Evolutionary conservation across 2,888 invertebrate species (phyloP).

Genomic region (Orthonevra nobilis): DNA sequence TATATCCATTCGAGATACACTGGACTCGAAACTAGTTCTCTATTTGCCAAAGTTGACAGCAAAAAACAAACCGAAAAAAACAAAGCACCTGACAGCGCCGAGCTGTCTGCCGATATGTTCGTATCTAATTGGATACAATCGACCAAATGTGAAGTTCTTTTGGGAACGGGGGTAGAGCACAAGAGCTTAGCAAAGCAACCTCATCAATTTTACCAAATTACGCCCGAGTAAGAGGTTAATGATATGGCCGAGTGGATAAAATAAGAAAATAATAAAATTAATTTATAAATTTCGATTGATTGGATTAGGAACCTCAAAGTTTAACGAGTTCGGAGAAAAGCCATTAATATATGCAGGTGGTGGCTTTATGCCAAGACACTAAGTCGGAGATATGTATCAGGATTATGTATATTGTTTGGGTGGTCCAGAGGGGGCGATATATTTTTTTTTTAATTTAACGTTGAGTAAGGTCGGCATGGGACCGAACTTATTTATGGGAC

Average conservation of each 20-base stretch:
- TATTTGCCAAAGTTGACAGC: background rate
- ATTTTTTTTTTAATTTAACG: background rate
- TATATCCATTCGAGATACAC: no score
- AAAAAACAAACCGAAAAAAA: background rate
- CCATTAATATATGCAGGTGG: constrained; percentile 1
- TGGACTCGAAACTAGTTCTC: background rate
- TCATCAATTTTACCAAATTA: constrained; percentile 1
- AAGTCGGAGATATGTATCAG: background rate
- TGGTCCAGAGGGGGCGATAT: background rate
- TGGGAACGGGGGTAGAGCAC: background rate
- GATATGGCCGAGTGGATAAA: background rate
- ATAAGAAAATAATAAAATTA: background rate
- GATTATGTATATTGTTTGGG: background rate
- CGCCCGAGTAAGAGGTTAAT: background rate
- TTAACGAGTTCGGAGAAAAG: constrained; percentile 25
- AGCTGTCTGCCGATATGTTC: constrained; percentile 17
- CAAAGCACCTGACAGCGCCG: constrained; percentile 21
- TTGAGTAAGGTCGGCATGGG: constrained; percentile 1
- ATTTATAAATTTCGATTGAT: constrained; percentile 2
- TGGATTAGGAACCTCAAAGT: constrained; percentile 4
- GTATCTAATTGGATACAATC: constrained; percentile 2
- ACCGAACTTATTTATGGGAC: no score
- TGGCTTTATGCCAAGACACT: background rate
- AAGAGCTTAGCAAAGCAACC: background rate
- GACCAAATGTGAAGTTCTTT: no score